Percentiles rank a stretch among this genome's conserved stretches.
Conservation (phyloP, 2,888 invertebrate species). For the Amiota minor region DNA sequence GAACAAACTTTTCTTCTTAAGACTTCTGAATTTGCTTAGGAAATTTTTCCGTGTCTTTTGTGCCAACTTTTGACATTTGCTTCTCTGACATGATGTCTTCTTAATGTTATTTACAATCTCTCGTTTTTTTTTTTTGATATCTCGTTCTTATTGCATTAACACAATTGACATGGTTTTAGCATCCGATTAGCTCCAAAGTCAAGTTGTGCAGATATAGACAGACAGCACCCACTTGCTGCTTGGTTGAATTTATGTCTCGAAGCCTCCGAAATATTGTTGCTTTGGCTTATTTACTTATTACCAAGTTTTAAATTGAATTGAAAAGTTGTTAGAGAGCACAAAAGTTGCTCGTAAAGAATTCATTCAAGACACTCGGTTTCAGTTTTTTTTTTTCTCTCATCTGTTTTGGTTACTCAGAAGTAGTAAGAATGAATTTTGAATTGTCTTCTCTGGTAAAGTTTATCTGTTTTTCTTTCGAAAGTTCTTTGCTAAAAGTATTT, state of each 20-base stretch:
- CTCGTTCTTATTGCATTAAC: background rate
- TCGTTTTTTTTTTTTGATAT: too few species aligned
- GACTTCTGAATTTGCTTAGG: too few species aligned
- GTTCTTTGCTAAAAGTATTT: background rate
- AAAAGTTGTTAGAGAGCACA: slow-evolving; percentile 9
- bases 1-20: too few species aligned
- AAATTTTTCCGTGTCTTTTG: background rate
- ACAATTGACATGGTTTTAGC: background rate
- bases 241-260: too few species aligned
- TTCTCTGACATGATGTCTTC: too few species aligned
- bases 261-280: slow-evolving; percentile 34
- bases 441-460: background rate
- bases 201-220: background rate
- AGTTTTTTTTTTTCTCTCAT: background rate
- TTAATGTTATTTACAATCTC: too few species aligned
- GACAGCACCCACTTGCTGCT: too few species aligned
- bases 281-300: slow-evolving; percentile 55
- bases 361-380: background rate
- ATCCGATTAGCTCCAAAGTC: background rate
- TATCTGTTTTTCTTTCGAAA: background rate
- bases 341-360: too few species aligned
- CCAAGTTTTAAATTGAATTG: slow-evolving; percentile 57
- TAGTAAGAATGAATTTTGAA: background rate
- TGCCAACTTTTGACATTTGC: background rate
- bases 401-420: background rate